A percentile compares a stretch with the other conserved stretches of the same genome.
phyloP scores from a whole-genome alignment of 2,888 invertebrate species.

The Tetheella fluctuosa region DNA sequence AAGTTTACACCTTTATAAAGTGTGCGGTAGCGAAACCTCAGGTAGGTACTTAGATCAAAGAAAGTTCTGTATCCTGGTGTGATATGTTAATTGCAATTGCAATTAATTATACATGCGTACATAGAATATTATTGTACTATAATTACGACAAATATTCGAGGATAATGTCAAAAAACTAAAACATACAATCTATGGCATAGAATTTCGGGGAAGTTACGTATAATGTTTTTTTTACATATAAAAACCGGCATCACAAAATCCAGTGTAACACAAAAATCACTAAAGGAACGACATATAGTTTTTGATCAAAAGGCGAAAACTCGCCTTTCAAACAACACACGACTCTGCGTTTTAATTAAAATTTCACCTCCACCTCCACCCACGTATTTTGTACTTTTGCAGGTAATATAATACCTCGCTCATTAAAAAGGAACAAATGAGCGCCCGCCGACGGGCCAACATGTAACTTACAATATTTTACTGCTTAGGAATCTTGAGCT shows the following conservation, averaged over 20 bases:
- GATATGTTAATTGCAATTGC: background rate
- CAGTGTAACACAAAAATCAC: background rate
- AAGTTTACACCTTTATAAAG: background rate
- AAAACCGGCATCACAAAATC: background rate
- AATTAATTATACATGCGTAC: too few relatives aligned
- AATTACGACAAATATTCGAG: too few relatives aligned
- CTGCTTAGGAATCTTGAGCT: slow-evolving; percentile 10
- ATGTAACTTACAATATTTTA: slow-evolving; percentile 20
- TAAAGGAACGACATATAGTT: background rate
- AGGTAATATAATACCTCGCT: slow-evolving; percentile 22
- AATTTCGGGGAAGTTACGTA: too few relatives aligned
- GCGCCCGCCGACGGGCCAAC: slow-evolving; percentile 15
- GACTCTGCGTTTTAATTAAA: slow-evolving; percentile 9
- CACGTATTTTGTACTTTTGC: slow-evolving; percentile 16
- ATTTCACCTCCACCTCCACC: slow-evolving; percentile 10
- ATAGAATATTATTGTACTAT: too few relatives aligned
- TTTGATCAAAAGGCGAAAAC: slow-evolving; percentile 6
- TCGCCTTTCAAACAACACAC: slow-evolving; percentile 8
- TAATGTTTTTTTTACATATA: too few relatives aligned
- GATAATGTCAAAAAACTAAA: too few relatives aligned
- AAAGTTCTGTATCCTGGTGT: slow-evolving; percentile 5
- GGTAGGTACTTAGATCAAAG: background rate
- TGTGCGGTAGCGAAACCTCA: background rate
- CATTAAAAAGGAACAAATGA: slow-evolving; percentile 26
- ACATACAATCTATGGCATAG: too few relatives aligned